These are phyloP conservation scores for Aplidium turbinatum DNA, from an alignment of 23 tunicate species.

Conservation along the genomic window DNA sequence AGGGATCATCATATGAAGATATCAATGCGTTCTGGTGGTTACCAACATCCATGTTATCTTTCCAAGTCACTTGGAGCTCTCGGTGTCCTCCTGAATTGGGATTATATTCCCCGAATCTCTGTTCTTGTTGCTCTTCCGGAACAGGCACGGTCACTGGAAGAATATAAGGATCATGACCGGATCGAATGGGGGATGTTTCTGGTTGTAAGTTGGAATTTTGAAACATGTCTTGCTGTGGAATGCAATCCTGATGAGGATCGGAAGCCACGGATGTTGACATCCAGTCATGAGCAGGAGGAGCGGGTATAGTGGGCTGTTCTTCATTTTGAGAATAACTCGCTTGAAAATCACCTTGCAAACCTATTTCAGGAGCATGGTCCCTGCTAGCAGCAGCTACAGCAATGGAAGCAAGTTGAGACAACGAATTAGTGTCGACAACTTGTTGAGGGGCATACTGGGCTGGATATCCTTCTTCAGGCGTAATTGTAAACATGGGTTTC, in stretches of 20 bases:
- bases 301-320: slow-evolving; percentile 16
- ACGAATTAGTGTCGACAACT: slow-evolving; percentile 35
- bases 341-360: background rate
- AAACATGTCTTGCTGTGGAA: slow-evolving; percentile 19
- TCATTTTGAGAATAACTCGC: slow-evolving; percentile 10
- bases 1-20: slow-evolving; percentile 74
- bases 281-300: background rate
- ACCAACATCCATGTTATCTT: slow-evolving; percentile 18
- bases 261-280: slow-evolving; percentile 1
- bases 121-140: slow-evolving; percentile 3
- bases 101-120: slow-evolving; percentile 26
- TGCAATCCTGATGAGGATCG: slow-evolving; percentile 21
- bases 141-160: slow-evolving; percentile 65
- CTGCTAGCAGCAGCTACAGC: slow-evolving; percentile 74
- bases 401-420: slow-evolving; percentile 63
- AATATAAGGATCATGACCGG: slow-evolving; percentile 72
- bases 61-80: slow-evolving; percentile 63
- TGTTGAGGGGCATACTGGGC: slow-evolving; percentile 16
- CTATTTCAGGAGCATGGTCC: slow-evolving; percentile 9
- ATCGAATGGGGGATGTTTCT: slow-evolving; percentile 57
- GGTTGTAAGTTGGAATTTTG: slow-evolving; percentile 13
- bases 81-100: slow-evolving; percentile 11
- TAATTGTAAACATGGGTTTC: background rate
- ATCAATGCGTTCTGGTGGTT: slow-evolving; percentile 10
- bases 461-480: slow-evolving; percentile 22